Evolutionary conservation across 1,140 invertebrate species (phyloP), one percentile per base, ranked within the genome.

Genomic region (Theocolax elegans): DNA sequence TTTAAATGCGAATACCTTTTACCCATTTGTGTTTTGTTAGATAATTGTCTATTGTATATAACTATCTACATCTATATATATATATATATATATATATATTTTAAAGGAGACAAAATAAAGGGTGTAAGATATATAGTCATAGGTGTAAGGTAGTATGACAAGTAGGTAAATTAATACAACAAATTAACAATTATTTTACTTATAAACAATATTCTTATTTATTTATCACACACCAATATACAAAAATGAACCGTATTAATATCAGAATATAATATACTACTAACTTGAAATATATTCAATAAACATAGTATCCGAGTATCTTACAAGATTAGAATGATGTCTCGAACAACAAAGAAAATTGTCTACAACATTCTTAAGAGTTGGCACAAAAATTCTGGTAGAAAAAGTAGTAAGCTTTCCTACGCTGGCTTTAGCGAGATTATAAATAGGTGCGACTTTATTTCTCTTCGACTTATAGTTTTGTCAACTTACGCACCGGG

Each of bases 211-310:
- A 86, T 83, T 83, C 80, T 86, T 86, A 85, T 86, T 83, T 84
- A 86, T 86, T 86, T 81, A 85, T 86, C 84, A 85, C 84, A 86
- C 84, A 86, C 84, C 84, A 86, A 86, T 86, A 85, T 85, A 86
- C 84, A 86, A 86, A 86, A 86, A 86, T 84, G 81, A 86, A 85
- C 78, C 78, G 80, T 85, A 85, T 84, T 83, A 84, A 84, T 86
- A 84, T 84, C 80, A 83, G 83, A 85, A 85, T 86, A 86, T 85
- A 85, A 84, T 85, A 83, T 84, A 78, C 83, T 85, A 84, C 81
- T 82, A 84, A 84, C 80, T 84, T 85, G 79, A 86, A 83, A 82
- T 84, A 83, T 85, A 83, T 84, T 83, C 81, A 81, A 83, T 85
- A 84, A 85, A 84, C 80, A 79, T 64, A 83, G 84, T 80, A 82